Base-by-base conservation (phyloP, 2,888 invertebrate genomes). In the Aphelenchoides bicaudatus region DNA sequence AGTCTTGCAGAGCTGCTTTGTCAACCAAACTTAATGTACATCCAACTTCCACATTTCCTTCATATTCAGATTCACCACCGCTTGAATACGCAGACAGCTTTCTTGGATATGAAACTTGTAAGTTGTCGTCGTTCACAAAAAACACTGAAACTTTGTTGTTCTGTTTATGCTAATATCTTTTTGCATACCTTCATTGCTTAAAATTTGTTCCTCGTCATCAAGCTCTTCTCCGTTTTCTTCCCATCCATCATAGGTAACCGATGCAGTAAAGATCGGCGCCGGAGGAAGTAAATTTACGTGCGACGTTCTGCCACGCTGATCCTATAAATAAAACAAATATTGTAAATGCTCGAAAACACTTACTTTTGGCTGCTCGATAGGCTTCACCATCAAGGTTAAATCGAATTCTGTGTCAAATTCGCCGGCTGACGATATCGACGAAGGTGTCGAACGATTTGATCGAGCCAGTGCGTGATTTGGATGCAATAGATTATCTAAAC, bases 191-290 rank as follows among this genome's bases (percentile, higher is more conserved):
- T 50, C 28, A 39, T 34, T 31, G 43, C 61, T 30, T 62, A 56
- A 10, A 13, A 23, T 29, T 34, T 34, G 16, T 34, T 13, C 34
- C 43, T 49, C 38, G 19, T 51, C 39, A 25, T 51, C 25, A 34
- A 13, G 13, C 10, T 43, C 52, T 38, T 38, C 16, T 10, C 3
- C 37, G 38, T 38, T 30, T 31, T 39, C 30, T 30, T 63, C 70
- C 62, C 64, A 65, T 2, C 73, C 74, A 58, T 76, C 76, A 50
- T 72, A 73, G 13, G 67, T 66, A 10, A 76, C 70, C 23, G 74
- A 75, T 21, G 76, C 74, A 23, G 74, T 74, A 63, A 76, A 76
- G 2, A 71, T 69, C 1, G 75, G 75, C 1, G 74, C 67, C 2
- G 69, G 70, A 37, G 62, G 62, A 5, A 65, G 62, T 13, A 69